Evolutionary conservation across 2,888 invertebrate species (phyloP).

Genomic region (Trichopria drosophilae): DNA sequence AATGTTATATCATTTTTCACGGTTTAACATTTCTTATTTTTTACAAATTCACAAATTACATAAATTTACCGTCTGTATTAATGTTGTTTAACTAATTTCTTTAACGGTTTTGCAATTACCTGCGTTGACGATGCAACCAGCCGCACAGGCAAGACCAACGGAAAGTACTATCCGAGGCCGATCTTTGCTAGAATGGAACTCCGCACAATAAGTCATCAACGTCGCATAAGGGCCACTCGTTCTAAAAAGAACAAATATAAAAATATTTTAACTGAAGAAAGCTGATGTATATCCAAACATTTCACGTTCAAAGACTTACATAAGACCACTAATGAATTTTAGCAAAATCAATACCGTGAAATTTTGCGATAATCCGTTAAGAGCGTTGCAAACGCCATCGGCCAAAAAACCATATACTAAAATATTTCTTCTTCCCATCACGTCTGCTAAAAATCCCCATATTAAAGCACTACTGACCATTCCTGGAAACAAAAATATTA

Average conservation of each 20-base stretch:
- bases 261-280: constrained; percentile 38
- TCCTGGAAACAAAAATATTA: too few species aligned
- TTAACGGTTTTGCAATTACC: too few species aligned
- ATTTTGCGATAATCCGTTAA: constrained; percentile 69
- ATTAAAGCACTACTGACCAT: constrained; percentile 76
- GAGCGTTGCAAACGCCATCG: constrained; percentile 66
- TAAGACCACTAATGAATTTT: constrained; percentile 72
- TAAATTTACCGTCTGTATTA: too few species aligned
- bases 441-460: constrained; percentile 80
- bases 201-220: constrained; percentile 71
- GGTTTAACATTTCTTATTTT: too few species aligned
- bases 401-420: constrained; percentile 69
- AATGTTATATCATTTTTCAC: too few species aligned
- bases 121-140: constrained; percentile 63
- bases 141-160: constrained; percentile 68
- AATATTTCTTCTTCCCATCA: constrained; percentile 70
- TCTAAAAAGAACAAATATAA: constrained; percentile 57
- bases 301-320: constrained; percentile 64
- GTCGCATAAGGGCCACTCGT: constrained; percentile 74
- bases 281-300: not conserved
- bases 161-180: constrained; percentile 69
- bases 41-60: too few species aligned
- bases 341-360: constrained; percentile 68
- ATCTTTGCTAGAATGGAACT: constrained; percentile 70
- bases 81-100: too few species aligned